phyloP scores from a whole-genome alignment of 1,140 invertebrate genomes.

The Chlorops oryzae region DNA sequence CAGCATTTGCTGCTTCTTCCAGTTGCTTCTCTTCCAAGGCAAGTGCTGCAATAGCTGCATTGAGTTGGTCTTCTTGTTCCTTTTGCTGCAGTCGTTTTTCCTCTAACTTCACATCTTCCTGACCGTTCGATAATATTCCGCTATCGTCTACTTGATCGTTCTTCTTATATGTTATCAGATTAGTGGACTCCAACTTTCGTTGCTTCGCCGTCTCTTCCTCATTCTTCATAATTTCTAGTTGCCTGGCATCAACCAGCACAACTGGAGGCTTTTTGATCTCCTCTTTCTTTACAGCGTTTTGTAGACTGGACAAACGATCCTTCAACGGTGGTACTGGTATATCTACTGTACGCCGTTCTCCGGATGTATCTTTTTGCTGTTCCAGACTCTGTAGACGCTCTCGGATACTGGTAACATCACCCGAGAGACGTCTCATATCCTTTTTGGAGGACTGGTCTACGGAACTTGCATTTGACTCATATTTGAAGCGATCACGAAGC shows the following conservation, averaged over 20 bases:
- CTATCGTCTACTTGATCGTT: constrained; percentile 47
- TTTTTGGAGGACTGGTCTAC: constrained; percentile 49
- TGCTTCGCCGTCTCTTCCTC: constrained; percentile 35
- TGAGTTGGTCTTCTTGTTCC: constrained; percentile 36
- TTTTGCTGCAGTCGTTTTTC: constrained; percentile 10
- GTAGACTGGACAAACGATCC: constrained; percentile 41
- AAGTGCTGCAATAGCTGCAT: constrained; percentile 39
- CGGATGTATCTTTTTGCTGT: constrained; percentile 53
- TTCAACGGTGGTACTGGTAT: constrained; percentile 42
- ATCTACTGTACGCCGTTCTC: constrained; percentile 23
- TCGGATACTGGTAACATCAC: constrained; percentile 58
- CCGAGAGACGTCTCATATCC: constrained; percentile 52
- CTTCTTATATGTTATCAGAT: not conserved
- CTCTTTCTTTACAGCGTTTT: constrained; percentile 44
- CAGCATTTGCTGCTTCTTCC: constrained; percentile 39
- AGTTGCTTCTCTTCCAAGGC: constrained; percentile 38
- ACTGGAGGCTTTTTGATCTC: constrained; percentile 38
- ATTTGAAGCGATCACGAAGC: constrained; percentile 29
- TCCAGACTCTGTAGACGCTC: constrained; percentile 59
- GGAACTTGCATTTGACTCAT: no score
- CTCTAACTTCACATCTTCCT: constrained; percentile 3
- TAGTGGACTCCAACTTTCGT: constrained; percentile 14
- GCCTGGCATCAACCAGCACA: constrained; percentile 39
- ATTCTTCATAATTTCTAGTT: constrained; percentile 40
- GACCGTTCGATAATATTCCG: no score